These are phyloP conservation scores for Vesta saturnalis DNA, from an alignment of 2,888 invertebrate genomes.

Conservation along the genomic window DNA sequence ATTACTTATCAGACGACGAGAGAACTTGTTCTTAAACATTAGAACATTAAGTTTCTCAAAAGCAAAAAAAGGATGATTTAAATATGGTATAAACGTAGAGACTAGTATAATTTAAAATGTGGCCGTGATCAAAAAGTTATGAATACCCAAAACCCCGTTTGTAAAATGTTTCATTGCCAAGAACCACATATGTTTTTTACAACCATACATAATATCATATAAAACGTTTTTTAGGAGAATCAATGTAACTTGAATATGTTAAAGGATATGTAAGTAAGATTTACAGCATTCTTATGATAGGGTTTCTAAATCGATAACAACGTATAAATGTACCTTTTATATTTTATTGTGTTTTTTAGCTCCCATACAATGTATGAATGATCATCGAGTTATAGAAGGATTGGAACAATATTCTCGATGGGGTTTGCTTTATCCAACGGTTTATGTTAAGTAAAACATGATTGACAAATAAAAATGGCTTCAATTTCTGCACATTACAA, in stretches of 20 bases:
- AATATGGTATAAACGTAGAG: no score
- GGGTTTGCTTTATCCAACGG: no score
- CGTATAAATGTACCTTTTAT: constrained; percentile 1
- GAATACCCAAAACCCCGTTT: not conserved
- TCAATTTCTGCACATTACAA: no score
- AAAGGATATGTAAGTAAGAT: constrained; percentile 13
- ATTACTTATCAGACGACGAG: not conserved
- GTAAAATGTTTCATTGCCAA: constrained; percentile 5
- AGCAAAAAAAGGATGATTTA: no score
- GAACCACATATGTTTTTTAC: constrained; percentile 4
- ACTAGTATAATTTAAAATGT: no score
- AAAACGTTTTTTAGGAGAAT: not conserved
- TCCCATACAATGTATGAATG: no score
- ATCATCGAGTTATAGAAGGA: no score
- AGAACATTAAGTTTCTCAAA: no score
- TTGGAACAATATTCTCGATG: no score
- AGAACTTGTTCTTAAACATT: not conserved
- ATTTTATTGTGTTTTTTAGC: no score
- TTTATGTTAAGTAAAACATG: no score
- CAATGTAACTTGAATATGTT: constrained; percentile 13
- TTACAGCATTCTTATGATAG: constrained; percentile 8
- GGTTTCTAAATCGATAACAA: constrained; percentile 7
- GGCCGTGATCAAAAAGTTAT: not conserved
- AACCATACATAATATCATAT: constrained; percentile 9
- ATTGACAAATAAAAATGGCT: no score